Evolutionary conservation across 1,140 invertebrate species (phyloP), one percentile per base, ranked within the genome.

Genomic region (Drosophila trapezifrons): DNA sequence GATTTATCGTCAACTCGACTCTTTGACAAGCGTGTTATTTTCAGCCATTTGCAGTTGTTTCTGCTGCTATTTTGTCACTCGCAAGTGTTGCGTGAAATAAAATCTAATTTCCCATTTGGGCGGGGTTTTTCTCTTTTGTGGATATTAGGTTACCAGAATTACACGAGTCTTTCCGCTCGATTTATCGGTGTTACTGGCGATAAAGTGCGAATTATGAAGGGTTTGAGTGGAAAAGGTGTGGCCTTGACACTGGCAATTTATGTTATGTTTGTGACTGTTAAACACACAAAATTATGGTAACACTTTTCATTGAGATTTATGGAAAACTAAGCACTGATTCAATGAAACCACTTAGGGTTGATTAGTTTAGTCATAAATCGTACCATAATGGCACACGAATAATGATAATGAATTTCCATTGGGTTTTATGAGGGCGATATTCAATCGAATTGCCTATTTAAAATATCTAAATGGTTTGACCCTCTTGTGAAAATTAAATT

Each of bases 21-120:
- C 42, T 80, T 80, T 84, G 80, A 84, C 80, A 85, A 65, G 72
- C 55, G 59, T 80, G 78, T 84, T 84, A 76, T 83, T 79, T 76
- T 63, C 76, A 69, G 52, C 49, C 73, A 43, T 57, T 67, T 78
- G 52, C 27, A 59, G 52, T 58, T 63, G 46, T 72, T 38, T 37
- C 38, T 45, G 49, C 45, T 40, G 51, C 25, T 62, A 22, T 52
- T 76, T 81, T 78, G 79, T 81, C 79, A 82, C 79, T 69, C 63
- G 78, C 75, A 67, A 81, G 74, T 81, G 78, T 73, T 80, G 78
- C 78, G 65, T 74, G 63, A 64, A 76, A 56, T 47, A 49, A 67
- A 69, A 59, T 60, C 51, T 64, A 60, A 80, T 70, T 80, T 70
- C 27, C 20, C 51, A 32, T 60, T 63, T 18, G 42, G 74, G 54